phyloP scores from a whole-genome alignment of 1,140 invertebrate species.

The Drosophila novamexicana region DNA sequence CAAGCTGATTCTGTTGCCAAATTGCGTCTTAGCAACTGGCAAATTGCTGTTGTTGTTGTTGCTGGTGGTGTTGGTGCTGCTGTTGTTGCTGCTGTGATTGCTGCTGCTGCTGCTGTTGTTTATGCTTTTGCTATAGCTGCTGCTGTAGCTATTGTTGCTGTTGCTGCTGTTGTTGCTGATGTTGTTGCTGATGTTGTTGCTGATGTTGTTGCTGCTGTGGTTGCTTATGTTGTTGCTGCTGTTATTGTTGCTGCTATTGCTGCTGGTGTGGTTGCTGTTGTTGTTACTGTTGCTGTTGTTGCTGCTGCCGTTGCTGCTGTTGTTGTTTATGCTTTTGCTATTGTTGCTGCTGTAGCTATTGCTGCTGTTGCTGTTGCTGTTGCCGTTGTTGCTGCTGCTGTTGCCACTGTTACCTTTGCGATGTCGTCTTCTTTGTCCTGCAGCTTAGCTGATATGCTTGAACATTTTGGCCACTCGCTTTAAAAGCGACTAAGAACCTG shows the following conservation, averaged over 20 bases:
- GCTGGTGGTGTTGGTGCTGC: slow-evolving; percentile 9
- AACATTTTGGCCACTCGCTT: slow-evolving; percentile 1
- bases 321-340: slow-evolving; percentile 16
- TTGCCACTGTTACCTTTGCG: slow-evolving; percentile 13
- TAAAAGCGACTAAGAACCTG: slow-evolving; percentile 2
- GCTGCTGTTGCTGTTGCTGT: slow-evolving; percentile 6
- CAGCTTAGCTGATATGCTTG: slow-evolving; percentile 25
- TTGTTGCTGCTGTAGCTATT: slow-evolving; percentile 5
- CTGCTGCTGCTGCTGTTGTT: slow-evolving; percentile 5
- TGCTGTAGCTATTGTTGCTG: slow-evolving; percentile 10
- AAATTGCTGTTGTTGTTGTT: slow-evolving; percentile 1
- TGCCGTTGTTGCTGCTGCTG: slow-evolving; percentile 11
- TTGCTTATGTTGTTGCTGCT: background rate
- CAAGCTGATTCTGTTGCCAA: slow-evolving; percentile 38
- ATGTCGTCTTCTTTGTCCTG: slow-evolving; percentile 28
- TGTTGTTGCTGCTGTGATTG: slow-evolving; percentile 3
- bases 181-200: slow-evolving; percentile 14
- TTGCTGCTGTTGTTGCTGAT: slow-evolving; percentile 11
- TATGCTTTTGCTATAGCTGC: background rate
- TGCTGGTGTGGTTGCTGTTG: slow-evolving; percentile 7
- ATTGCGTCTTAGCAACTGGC: background rate
- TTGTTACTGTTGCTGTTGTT: slow-evolving; percentile 2
- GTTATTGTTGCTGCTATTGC: slow-evolving; percentile 7
- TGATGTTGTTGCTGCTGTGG: slow-evolving; percentile 11
- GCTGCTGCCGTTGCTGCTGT: slow-evolving; percentile 5